Evolutionary conservation across 2,797 vertebrate species (phyloP).

Genomic region (Salmo trutta): DNA sequence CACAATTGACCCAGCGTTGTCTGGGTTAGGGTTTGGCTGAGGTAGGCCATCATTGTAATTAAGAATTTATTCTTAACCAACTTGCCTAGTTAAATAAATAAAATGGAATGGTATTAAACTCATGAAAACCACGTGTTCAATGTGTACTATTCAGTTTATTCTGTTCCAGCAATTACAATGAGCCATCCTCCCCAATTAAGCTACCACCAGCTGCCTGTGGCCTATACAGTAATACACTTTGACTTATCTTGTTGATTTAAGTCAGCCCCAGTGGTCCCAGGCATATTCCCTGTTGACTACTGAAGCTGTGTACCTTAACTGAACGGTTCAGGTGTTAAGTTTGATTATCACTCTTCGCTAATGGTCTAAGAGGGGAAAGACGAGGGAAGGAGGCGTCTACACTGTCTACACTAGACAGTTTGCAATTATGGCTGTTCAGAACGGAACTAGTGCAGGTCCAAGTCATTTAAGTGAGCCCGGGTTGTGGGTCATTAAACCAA

Average conservation of each 20-base stretch:
- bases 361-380: background rate
- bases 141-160: too few species aligned
- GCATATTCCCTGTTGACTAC: background rate
- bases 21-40: too few species aligned
- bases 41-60: too few species aligned
- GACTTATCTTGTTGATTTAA: background rate
- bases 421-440: slow-evolving; percentile 53
- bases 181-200: too few species aligned
- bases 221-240: background rate
- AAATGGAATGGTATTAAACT: too few species aligned
- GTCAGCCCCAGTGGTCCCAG: background rate
- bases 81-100: too few species aligned
- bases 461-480: slow-evolving; percentile 43
- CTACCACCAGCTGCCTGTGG: too few species aligned
- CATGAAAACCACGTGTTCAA: too few species aligned
- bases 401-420: slow-evolving; percentile 16
- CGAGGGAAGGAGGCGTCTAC: background rate
- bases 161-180: too few species aligned
- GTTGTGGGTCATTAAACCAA: slow-evolving; percentile 69
- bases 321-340: slow-evolving; percentile 3
- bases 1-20: too few species aligned
- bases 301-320: background rate
- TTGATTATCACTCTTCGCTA: background rate
- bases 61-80: too few species aligned
- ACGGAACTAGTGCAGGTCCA: slow-evolving; percentile 54